Percentiles rank a stretch among this genome's conserved stretches.
Evolutionary conservation across 2,797 vertebrate species (phyloP).

Genomic region (Calcarius lapponicus): DNA sequence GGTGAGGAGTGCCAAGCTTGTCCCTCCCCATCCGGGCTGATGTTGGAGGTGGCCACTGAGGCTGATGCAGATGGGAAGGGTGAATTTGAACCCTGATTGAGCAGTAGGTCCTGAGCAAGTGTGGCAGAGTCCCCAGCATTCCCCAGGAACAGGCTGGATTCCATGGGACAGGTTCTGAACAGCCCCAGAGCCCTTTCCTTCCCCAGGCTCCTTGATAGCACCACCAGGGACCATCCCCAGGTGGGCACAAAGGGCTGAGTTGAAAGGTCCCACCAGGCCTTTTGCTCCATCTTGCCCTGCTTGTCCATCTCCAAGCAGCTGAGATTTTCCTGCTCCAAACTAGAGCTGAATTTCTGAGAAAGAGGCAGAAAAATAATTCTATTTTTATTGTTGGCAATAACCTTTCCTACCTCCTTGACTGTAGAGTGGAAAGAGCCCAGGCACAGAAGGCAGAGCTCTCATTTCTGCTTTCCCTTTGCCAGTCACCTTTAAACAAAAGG

Average conservation of each 20-base stretch:
- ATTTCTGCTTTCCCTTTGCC: not conserved
- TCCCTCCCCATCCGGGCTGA: not conserved
- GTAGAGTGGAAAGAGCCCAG: not conserved
- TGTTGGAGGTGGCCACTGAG: not conserved
- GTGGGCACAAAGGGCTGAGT: not conserved
- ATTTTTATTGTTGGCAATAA: not conserved
- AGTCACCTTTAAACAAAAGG: constrained; percentile 48
- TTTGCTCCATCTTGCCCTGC: not conserved
- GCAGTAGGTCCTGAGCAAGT: not conserved
- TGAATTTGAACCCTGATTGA: fast-evolving
- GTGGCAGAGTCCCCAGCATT: not conserved
- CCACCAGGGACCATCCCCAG: not conserved
- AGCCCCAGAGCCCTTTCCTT: not conserved
- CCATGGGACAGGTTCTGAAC: not conserved
- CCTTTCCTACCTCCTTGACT: not conserved
- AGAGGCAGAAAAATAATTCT: not conserved
- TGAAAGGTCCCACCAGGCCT: not conserved
- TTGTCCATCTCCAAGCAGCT: not conserved
- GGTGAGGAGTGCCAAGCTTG: not conserved
- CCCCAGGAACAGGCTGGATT: not conserved
- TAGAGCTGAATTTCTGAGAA: not conserved
- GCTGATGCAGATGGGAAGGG: not conserved
- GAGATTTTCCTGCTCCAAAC: not conserved
- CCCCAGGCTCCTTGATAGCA: not conserved
- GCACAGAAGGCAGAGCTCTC: not conserved